Conservation (phyloP, 2,888 invertebrate species). For the Fragum fragum region DNA sequence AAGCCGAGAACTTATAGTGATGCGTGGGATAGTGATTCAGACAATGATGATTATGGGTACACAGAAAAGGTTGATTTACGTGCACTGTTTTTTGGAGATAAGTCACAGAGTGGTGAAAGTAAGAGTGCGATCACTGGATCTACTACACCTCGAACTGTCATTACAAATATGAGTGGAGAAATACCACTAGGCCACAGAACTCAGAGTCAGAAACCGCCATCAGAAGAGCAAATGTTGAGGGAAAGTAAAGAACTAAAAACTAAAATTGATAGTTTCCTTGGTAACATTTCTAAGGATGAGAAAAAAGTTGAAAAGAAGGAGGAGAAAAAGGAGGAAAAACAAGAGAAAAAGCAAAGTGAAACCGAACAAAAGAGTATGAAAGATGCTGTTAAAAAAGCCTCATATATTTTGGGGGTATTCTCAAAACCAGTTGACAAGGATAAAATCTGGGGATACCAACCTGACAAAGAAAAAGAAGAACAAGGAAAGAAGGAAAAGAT, state of each 20-base stretch:
- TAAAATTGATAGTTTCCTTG: slow-evolving; percentile 68
- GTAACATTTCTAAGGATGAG: slow-evolving; percentile 45
- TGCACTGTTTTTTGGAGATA: slow-evolving; percentile 72
- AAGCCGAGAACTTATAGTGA: slow-evolving; percentile 55
- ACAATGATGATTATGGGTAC: slow-evolving; percentile 72
- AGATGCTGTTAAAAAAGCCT: slow-evolving; percentile 55
- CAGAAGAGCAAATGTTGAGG: slow-evolving; percentile 57
- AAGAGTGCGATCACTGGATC: slow-evolving; percentile 60
- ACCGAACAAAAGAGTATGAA: slow-evolving; percentile 28
- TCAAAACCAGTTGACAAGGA: slow-evolving; percentile 63
- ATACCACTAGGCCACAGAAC: slow-evolving; percentile 29
- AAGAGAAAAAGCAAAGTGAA: slow-evolving; percentile 38
- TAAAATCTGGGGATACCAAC: slow-evolving; percentile 48
- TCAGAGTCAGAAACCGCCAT: slow-evolving; percentile 52
- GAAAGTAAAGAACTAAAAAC: slow-evolving; percentile 57
- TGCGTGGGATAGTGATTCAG: slow-evolving; percentile 66
- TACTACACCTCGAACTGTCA: slow-evolving; percentile 60
- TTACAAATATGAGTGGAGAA: slow-evolving; percentile 59
- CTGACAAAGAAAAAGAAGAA: slow-evolving; percentile 34
- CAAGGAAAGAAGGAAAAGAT: slow-evolving; percentile 36
- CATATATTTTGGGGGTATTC: slow-evolving; percentile 64
- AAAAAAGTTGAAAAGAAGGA: slow-evolving; percentile 36
- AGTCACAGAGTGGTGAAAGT: slow-evolving; percentile 58
- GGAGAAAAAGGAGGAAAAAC: slow-evolving; percentile 39
- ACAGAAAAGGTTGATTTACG: slow-evolving; percentile 76